Evolutionary conservation across 2,113 vertebrate species (phyloP).

Genomic region (Gymnocephalus cernua): DNA sequence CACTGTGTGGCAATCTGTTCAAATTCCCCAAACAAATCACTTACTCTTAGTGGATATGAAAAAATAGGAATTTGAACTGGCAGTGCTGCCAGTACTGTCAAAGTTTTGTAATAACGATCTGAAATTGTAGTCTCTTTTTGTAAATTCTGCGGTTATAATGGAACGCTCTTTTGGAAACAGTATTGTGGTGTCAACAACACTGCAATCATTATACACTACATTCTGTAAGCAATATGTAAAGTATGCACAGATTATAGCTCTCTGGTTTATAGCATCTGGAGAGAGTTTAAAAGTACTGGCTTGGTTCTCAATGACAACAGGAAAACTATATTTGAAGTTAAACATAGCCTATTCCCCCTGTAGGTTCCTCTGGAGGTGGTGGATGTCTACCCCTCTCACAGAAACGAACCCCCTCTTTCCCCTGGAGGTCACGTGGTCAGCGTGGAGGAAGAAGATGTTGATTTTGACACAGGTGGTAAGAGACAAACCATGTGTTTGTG

Average conservation of each 20-base stretch:
- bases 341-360: not conserved
- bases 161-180: conserved; percentile 31
- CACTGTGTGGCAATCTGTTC: not conserved
- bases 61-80: conserved; percentile 1
- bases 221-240: conserved; percentile 4
- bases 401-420: conserved; percentile 46
- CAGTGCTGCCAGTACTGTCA: conserved; percentile 1
- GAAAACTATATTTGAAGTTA: conserved; percentile 1
- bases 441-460: conserved; percentile 86
- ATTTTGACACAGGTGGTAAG: conserved; percentile 89
- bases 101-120: conserved; percentile 23
- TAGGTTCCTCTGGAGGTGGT: conserved; percentile 70
- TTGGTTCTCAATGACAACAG: conserved; percentile 17
- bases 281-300: conserved; percentile 17
- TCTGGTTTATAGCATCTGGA: conserved; percentile 44
- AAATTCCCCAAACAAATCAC: conserved; percentile 2
- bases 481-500: not conserved
- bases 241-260: conserved; percentile 1
- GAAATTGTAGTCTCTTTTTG: conserved; percentile 19
- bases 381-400: conserved; percentile 60
- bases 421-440: conserved; percentile 82
- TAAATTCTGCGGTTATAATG: conserved; percentile 29
- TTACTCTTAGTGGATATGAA: not conserved
- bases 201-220: not conserved
- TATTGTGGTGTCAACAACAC: conserved; percentile 6